Evolutionary conservation across 2,888 invertebrate species (phyloP).

Genomic region (Neoitamus cyanurus): DNA sequence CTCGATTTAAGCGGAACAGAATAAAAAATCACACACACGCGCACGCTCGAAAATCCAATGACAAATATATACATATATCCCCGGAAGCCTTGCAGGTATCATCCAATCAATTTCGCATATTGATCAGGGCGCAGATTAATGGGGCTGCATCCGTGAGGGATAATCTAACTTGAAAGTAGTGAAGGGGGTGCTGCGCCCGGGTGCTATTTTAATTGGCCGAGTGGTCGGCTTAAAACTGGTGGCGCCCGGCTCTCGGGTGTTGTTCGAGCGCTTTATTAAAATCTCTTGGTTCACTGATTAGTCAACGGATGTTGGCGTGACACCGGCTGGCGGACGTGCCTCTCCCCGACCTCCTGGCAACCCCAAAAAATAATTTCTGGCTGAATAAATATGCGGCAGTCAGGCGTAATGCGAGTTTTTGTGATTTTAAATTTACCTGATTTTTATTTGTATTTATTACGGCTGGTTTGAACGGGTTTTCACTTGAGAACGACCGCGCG

Average conservation of each 20-base stretch:
- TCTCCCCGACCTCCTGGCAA: not conserved
- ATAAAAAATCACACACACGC: not conserved
- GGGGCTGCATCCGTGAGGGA: not conserved
- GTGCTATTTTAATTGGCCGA: not conserved
- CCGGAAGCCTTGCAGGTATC: not conserved
- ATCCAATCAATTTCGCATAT: not conserved
- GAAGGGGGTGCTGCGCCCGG: not conserved
- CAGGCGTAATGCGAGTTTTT: not conserved
- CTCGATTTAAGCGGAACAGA: not conserved
- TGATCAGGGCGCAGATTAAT: not conserved
- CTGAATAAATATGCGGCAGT: not conserved
- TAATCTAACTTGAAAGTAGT: not conserved
- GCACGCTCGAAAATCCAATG: not conserved
- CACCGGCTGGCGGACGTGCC: not conserved
- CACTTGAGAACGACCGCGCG: not conserved
- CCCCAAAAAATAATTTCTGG: not conserved
- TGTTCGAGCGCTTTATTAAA: constrained; percentile 11
- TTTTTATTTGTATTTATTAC: not conserved
- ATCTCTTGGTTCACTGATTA: constrained; percentile 28
- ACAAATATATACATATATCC: not conserved
- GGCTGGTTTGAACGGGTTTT: not conserved
- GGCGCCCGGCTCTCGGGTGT: not conserved
- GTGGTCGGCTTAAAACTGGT: not conserved
- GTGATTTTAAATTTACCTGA: not conserved
- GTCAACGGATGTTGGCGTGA: not conserved